Percentiles rank a stretch among this genome's conserved stretches.
phyloP scores from a whole-genome alignment of 2,113 vertebrate species.

The Myotis lucifugus region DNA sequence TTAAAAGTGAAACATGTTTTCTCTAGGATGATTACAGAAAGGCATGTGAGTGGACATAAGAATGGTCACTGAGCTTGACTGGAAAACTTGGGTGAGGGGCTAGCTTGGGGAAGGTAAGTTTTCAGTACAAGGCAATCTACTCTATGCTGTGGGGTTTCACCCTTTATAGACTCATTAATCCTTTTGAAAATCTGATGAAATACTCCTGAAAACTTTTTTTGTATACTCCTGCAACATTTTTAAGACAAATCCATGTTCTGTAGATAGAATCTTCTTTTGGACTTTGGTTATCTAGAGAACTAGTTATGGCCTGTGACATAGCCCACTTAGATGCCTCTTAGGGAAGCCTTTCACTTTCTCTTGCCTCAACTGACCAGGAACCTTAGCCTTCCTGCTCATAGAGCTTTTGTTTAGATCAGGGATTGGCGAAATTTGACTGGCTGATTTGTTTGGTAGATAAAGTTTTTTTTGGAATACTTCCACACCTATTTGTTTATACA shows the following conservation, averaged over 20 bases:
- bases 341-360: not conserved
- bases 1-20: conserved; percentile 25
- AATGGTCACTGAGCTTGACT: not conserved
- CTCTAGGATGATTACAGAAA: not conserved
- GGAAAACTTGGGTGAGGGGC: not conserved
- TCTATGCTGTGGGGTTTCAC: not conserved
- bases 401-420: not conserved
- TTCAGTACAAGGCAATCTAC: not conserved
- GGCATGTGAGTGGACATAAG: not conserved
- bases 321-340: not conserved
- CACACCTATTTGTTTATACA: not conserved
- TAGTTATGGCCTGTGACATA: not conserved
- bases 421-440: not conserved
- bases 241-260: not conserved
- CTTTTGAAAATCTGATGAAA: conserved; percentile 33
- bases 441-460: not conserved
- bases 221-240: not conserved
- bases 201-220: not conserved
- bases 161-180: not conserved
- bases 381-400: not conserved
- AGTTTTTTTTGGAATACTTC: not conserved
- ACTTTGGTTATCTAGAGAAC: not conserved
- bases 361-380: not conserved
- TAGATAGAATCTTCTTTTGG: not conserved
- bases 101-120: not conserved